Evolutionary conservation across 2,797 vertebrate genomes (phyloP).

Genomic region (Chanos chanos): DNA sequence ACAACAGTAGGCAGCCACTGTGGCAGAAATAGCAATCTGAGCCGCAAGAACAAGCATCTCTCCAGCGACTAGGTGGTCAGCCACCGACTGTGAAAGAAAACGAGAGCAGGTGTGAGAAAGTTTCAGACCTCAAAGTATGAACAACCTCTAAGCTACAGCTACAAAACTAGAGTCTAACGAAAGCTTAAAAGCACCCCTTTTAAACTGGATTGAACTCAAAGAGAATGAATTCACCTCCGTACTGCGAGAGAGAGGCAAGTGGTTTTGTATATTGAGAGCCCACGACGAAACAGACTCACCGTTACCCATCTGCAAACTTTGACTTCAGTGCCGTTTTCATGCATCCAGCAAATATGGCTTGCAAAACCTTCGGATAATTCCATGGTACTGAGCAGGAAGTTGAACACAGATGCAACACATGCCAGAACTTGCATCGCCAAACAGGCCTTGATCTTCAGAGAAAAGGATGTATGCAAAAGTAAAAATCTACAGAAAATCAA

Average conservation of each 20-base stretch:
- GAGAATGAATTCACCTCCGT: too few species aligned
- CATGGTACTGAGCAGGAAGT: rapidly evolving
- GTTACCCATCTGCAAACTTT: background rate
- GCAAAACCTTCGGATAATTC: background rate
- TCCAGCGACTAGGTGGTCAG: background rate
- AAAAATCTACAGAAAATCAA: background rate
- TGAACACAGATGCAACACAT: background rate
- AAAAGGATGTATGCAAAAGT: background rate
- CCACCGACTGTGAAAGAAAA: background rate
- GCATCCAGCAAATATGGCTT: rapidly evolving
- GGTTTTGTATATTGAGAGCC: too few species aligned
- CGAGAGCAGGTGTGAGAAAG: too few species aligned
- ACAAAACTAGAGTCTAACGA: too few species aligned
- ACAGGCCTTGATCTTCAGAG: conserved; percentile 2
- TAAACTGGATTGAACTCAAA: too few species aligned
- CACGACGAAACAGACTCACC: background rate
- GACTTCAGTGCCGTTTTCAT: background rate
- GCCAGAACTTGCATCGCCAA: conserved; percentile 4
- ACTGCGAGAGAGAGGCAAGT: too few species aligned
- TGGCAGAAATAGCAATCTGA: background rate
- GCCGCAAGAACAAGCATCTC: background rate
- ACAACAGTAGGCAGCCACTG: conserved; percentile 10
- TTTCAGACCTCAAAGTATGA: too few species aligned
- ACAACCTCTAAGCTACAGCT: too few species aligned
- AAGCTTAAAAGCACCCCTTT: too few species aligned